Base-by-base conservation (phyloP, 2,888 invertebrate species). In the Drosophila monieri region DNA sequence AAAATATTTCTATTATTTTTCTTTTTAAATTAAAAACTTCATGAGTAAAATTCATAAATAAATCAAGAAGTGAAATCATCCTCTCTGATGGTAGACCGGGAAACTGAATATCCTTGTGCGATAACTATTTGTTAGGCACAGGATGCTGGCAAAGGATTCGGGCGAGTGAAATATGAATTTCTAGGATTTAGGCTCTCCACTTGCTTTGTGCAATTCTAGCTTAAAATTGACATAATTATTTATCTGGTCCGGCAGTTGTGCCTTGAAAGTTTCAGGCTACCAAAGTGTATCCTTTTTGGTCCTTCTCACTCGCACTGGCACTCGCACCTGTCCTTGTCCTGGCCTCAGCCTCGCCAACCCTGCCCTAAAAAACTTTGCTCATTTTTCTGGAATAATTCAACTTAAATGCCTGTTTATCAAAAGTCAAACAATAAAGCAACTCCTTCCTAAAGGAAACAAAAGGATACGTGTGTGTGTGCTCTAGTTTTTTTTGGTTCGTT, bases 351-450 rank as follows among this genome's bases (percentile, higher is more conserved):
- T n/a, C n/a, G n/a, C n/a, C n/a, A 44, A 25, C 18, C 25, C 23
- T 41, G 35, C n/a, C 6, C 1, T 8, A 47, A 60, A 76, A 58
- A 76, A 79, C 48, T 80, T 85, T 77, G 59, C 59, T 61, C 65
- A 68, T 73, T 76, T 71, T 71, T 54, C 59, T 71, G 12, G 12
- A 77, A 74, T 72, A 72, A 80, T 80, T 77, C 65, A 72, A 72
- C 62, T 81, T 81, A 71, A 79, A 79, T 74, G 65, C 67, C 60
- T 59, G 77, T 73, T 85, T 85, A 59, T 58, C 80, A 79, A 65
- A 64, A 67, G 67, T 51, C 69, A 65, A 77, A 71, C 67, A 85
- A 85, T 68, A 54, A 55, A 66, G 18, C 6, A 48, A 49, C 60
- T 41, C 47, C 51, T 6, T 18, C 41, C 32, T 12, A 27, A 61